phyloP scores from a whole-genome alignment of 2,888 invertebrate genomes.

The Lingula anatina region DNA sequence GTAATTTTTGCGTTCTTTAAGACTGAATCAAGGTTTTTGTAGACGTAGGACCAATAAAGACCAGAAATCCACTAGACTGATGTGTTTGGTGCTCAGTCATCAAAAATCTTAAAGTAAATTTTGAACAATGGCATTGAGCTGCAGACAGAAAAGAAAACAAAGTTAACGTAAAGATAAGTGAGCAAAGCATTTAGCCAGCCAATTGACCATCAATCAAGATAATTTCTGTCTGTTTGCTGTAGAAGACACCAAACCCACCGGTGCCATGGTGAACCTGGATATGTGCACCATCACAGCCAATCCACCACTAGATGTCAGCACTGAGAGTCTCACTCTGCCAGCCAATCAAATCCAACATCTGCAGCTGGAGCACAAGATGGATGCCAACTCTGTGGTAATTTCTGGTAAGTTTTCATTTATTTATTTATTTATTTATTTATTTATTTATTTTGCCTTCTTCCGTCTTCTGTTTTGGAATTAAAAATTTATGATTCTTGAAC shows the following conservation, averaged over 20 bases:
- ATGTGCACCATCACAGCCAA: conserved; percentile 91
- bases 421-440: background rate
- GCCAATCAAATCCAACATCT: conserved; percentile 69
- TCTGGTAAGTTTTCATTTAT: conserved; percentile 46
- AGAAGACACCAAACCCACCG: conserved; percentile 22
- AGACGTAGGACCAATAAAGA: background rate
- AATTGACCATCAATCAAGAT: too few relatives aligned
- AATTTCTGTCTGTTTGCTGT: conserved; percentile 5
- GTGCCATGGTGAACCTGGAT: conserved; percentile 59
- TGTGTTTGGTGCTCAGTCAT: too few relatives aligned
- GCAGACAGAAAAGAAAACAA: too few relatives aligned
- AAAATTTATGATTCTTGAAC: too few relatives aligned
- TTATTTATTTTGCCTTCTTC: too few relatives aligned
- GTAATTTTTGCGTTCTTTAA: background rate
- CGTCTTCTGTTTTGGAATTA: too few relatives aligned
- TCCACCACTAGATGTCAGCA: conserved; percentile 91
- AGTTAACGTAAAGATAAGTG: too few relatives aligned
- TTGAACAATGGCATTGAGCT: too few relatives aligned
- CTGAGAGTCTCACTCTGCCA: conserved; percentile 81
- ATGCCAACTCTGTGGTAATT: conserved; percentile 63
- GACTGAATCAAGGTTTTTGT: background rate
- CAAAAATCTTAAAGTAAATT: too few relatives aligned
- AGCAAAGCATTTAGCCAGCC: too few relatives aligned
- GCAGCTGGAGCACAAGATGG: conserved; percentile 78
- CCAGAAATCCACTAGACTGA: too few relatives aligned